Evolutionary conservation across 2,797 vertebrate genomes (phyloP), one percentile per base, ranked within the genome.

Genomic region (Galago senegalensis): DNA sequence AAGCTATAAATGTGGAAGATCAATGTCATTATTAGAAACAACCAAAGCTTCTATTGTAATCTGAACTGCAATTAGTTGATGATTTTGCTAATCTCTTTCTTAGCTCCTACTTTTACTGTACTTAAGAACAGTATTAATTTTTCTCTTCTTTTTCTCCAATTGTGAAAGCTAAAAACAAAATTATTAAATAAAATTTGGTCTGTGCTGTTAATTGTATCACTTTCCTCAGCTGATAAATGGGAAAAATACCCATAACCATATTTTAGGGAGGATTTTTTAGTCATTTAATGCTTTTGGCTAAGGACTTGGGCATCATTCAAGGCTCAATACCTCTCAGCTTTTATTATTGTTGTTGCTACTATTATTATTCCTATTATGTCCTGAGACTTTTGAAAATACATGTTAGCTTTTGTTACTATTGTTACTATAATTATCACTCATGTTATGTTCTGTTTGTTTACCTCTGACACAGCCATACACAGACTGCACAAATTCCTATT

Each of bases 211-310:
- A 80, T 37, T 46, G 40, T 53, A 7, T 73, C 18, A n/a, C 9
- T 58, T 94, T 82, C 2, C 27, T 93, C 17, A 63, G 0, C 56
- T 75, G 14, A 25, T 13, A 81, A 73, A 27, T 49, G 13, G 8
- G 7, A 76, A 91, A 80, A 72, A 84, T 70, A 80, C 34, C 40
- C 17, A 9, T 73, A 87, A 49, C 2, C 63, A 46, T 25, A 4
- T 43, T 58, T 76, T 79, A 85, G 18, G 67, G 60, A 85, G 34
- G 3, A 90, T 77, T 83, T 60, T 4, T 79, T 82, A 88, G 73
- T 87, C 20, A 72, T n/a, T 91, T 87, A 58, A 76, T 96, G 8
- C 1, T 67, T 94, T 58, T 65, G 84, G 7, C 16, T 34, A 85
- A 49, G 6, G 56, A 3, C 6, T 43, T 40, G 6, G 4, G 4